Evolutionary conservation across 1,140 invertebrate genomes (phyloP).

Genomic region (Bombus affinis): DNA sequence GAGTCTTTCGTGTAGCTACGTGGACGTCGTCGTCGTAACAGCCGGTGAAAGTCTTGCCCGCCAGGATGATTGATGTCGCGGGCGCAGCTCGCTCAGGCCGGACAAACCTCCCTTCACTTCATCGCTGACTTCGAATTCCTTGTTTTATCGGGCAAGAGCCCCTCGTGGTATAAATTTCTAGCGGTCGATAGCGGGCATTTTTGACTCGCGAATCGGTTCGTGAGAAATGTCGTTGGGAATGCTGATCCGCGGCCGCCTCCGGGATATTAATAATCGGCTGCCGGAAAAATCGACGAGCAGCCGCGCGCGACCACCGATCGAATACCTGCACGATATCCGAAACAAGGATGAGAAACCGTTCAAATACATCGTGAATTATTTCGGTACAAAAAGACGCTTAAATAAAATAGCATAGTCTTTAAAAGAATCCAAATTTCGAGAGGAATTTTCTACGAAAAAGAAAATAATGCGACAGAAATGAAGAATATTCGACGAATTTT

Average conservation of each 20-base stretch:
- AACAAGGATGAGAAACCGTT: background rate
- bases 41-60: conserved; percentile 63
- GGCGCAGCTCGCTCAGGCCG: conserved; percentile 47
- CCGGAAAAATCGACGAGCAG: conserved; percentile 9
- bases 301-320: background rate
- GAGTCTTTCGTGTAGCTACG: conserved; percentile 28
- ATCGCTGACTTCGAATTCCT: conserved; percentile 59
- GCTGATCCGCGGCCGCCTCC: conserved; percentile 36
- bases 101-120: conserved; percentile 68
- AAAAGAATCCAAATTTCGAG: background rate
- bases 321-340: background rate
- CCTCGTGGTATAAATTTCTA: conserved; percentile 48
- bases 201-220: conserved; percentile 23
- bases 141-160: conserved; percentile 52
- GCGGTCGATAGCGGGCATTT: conserved; percentile 41
- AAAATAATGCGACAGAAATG: no score
- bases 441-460: no score
- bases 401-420: background rate
- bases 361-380: background rate
- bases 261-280: conserved; percentile 49
- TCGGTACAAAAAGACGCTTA: no score
- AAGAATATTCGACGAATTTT: no score
- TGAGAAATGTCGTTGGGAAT: conserved; percentile 54
- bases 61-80: conserved; percentile 68
- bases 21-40: conserved; percentile 53